Percentiles rank a stretch among this genome's conserved stretches.
Evolutionary conservation across 2,888 invertebrate species (phyloP).

Genomic region (Meganola albula): DNA sequence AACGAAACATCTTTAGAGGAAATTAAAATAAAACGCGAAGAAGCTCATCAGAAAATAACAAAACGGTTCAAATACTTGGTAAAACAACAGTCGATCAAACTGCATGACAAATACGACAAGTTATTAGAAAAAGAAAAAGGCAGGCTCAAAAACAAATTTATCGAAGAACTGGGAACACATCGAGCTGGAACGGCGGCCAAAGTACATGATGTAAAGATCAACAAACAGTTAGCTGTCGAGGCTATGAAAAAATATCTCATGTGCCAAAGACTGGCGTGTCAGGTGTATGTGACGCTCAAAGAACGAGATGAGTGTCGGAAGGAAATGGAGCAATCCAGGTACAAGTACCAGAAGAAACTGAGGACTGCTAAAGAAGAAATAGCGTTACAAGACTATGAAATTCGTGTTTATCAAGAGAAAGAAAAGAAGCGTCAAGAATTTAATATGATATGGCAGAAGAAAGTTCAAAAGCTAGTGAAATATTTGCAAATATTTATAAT

Average conservation of each 20-base stretch:
- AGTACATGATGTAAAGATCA: constrained; percentile 55
- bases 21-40: constrained; percentile 38
- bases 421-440: constrained; percentile 41
- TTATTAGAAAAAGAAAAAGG: constrained; percentile 41
- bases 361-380: constrained; percentile 40
- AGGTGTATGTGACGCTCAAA: constrained; percentile 63
- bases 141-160: constrained; percentile 43
- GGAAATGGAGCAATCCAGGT: constrained; percentile 38
- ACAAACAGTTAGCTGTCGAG: constrained; percentile 57
- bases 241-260: constrained; percentile 49
- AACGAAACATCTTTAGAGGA: constrained; percentile 44
- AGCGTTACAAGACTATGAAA: constrained; percentile 44
- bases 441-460: constrained; percentile 51
- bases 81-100: constrained; percentile 46
- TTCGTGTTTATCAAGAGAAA: constrained; percentile 41
- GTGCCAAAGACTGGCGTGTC: constrained; percentile 63
- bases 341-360: constrained; percentile 47
- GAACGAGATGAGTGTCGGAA: constrained; percentile 53
- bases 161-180: constrained; percentile 34
- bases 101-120: constrained; percentile 45
- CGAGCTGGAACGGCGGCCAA: constrained; percentile 29
- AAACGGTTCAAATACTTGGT: constrained; percentile 36
- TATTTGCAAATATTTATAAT: constrained; percentile 58
- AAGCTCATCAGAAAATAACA: constrained; percentile 43
- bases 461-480: constrained; percentile 60